Base-by-base conservation (phyloP, 2,113 vertebrate genomes). In the Mystacornis crossleyi region DNA sequence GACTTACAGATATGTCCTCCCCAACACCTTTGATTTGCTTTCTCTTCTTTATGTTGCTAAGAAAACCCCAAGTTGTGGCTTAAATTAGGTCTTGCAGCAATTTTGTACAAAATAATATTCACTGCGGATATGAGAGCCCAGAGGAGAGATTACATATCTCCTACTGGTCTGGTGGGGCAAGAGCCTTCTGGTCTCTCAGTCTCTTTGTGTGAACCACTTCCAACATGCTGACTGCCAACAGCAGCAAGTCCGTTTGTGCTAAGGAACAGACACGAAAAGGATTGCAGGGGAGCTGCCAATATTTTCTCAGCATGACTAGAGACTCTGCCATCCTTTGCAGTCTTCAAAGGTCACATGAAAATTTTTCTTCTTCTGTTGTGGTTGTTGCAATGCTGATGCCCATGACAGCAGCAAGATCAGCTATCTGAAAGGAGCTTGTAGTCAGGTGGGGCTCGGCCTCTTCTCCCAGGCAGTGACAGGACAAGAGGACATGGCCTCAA, bases 171-270 rank as follows among this genome's bases (percentile, higher is more conserved):
- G n/a, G n/a, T n/a, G n/a, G n/a, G 38, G 57, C 33, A 74, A 83
- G 17, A 79, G 38, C 70, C 42, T 96, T 79, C 65, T 73, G 42
- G 24, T 81, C 38, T 79, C 57, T 80, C 23, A 50, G 24, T 78
- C 10, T 24, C 7, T 85, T 91, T 82, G n/a, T 65, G 34, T 85
- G 74, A 90, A 83, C 54, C 17, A 16, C 61, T 89, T 97, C 42
- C 66, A 94, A 34, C 34, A 47, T 24, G 47, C 5, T 45, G 62
- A 62, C 43, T 81, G 82, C 47, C 62, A 54, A 40, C 15, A 93
- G 86, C 79, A 80, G 18, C 14, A 40, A 82, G 78, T 77, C 70
- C 8, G 14, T 72, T 92, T 77, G 13, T 82, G 12, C 96, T 65
- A 73, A 66, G 14, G 26, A 50, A n/a, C 10, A 53, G 53, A 79